These are phyloP conservation scores for Ctenochaetus hawaiiensis DNA, from an alignment of 2,797 vertebrate species.

Conservation along the genomic window DNA sequence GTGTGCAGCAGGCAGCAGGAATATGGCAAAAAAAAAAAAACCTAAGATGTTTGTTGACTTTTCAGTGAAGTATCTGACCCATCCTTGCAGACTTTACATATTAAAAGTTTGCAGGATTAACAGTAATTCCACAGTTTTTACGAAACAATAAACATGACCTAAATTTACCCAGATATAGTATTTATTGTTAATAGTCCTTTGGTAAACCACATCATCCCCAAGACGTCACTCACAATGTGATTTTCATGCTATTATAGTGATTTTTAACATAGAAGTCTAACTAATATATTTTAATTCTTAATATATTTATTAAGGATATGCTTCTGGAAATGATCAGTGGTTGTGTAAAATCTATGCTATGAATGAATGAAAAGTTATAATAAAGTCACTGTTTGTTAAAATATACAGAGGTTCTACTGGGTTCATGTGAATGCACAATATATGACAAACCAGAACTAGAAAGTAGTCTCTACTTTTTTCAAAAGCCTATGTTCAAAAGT, in stretches of 20 bases:
- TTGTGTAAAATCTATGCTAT: neutral
- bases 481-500: neutral
- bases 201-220: neutral
- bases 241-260: neutral
- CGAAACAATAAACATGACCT: neutral
- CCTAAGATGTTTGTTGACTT: slow-evolving; percentile 5
- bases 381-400: neutral
- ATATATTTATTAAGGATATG: neutral
- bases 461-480: neutral
- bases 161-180: neutral
- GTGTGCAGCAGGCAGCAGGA: slow-evolving; percentile 3
- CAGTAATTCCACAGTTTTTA: neutral
- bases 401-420: neutral
- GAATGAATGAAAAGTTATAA: neutral
- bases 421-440: neutral
- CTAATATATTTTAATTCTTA: too few species aligned
- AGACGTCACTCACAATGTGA: neutral
- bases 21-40: neutral
- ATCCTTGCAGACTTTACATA: neutral
- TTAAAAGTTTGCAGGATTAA: neutral
- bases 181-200: neutral
- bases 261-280: neutral
- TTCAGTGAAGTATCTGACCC: slow-evolving; percentile 14
- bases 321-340: neutral
- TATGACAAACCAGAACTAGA: neutral